Evolutionary conservation across 2,888 invertebrate species (phyloP), one percentile per base, ranked within the genome.

Genomic region (Salpingus planirostris): DNA sequence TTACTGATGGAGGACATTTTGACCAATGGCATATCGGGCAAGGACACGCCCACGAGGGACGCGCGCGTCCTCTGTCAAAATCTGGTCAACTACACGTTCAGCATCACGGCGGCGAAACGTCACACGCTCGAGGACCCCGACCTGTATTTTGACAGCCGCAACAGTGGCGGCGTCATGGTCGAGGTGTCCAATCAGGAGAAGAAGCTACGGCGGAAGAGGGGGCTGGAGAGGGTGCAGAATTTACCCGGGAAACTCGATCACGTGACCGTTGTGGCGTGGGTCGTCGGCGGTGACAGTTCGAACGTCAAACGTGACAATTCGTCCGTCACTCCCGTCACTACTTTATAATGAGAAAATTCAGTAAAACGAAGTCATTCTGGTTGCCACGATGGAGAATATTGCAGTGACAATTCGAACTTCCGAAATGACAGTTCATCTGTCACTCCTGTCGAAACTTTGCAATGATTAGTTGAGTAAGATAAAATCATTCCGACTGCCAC

Each of bases 181-280:
- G 76, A 77, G 46, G 59, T 78, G 26, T 72, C 73, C 29, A 66
- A 70, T 24, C 68, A 72, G 45, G 79, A 81, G 47, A 79, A 82
- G 55, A 70, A 80, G 44, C 65, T 69, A n/a, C 68, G 81, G 26
- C 66, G 85, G 36, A 75, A 78, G 49, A 71, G 73, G 46, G 75
- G 85, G 31, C 72, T 86, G 42, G 81, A 85, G 42, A 80, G 80
- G 57, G 75, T 84, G 49, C 59, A 63, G 21, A 66, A 66, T 25
- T 75, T 90, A 47, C 88, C 90, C 0, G 90, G 90, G 2, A 91
- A 91, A 62, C 65, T 91, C 44, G 90, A 91, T 63, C 90, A 90
- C 63, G 90, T 90, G 12, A 82, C 84, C 3, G 79, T 87, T 11
- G 80, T 85, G 27, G 88, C 88, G 2, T 87, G 79, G 56, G 78